A percentile compares a stretch with the other conserved stretches of the same genome.
These are phyloP conservation scores for Tangara arthus DNA, from an alignment of 2,797 vertebrate genomes.

Conservation along the genomic window DNA sequence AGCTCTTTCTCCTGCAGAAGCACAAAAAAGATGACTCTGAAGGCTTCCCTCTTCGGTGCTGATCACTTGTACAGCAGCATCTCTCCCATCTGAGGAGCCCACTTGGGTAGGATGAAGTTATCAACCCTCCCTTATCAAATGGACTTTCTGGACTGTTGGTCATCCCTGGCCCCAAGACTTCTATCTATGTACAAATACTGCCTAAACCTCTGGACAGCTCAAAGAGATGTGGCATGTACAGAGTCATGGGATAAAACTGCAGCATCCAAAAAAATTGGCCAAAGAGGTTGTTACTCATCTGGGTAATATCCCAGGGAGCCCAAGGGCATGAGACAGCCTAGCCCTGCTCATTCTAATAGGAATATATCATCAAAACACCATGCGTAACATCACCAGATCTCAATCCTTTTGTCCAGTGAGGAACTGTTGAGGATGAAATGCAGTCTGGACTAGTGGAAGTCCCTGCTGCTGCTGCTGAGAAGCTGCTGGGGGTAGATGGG, in stretches of 20 bases:
- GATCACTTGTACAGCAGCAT: neutral
- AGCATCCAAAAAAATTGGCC: neutral
- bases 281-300: neutral
- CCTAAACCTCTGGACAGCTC: neutral
- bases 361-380: neutral
- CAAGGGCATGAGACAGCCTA: neutral
- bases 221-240: neutral
- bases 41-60: neutral
- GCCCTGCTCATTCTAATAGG: neutral
- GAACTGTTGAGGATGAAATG: neutral
- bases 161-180: neutral
- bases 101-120: neutral
- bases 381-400: accelerated
- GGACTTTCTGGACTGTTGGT: neutral
- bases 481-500: neutral
- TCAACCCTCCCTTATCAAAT: neutral
- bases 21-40: neutral
- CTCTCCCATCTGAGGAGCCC: neutral
- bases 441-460: neutral
- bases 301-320: neutral
- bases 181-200: neutral
- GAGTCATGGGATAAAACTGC: neutral
- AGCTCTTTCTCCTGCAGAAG: neutral
- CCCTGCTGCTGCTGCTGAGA: neutral
- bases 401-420: neutral